phyloP scores from a whole-genome alignment of 1,140 invertebrate genomes.

The Pseudomyrmex gracilis region DNA sequence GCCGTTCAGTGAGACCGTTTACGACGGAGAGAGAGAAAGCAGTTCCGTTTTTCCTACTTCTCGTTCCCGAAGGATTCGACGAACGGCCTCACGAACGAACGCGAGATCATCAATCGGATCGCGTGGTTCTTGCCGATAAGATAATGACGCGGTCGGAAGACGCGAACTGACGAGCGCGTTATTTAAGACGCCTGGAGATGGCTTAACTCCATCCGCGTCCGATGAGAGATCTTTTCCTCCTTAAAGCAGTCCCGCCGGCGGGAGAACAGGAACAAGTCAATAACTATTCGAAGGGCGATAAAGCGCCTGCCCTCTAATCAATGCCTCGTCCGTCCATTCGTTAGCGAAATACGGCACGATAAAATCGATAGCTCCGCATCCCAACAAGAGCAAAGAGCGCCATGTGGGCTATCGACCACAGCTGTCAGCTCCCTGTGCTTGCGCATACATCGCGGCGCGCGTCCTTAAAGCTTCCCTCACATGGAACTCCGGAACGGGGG shows the following conservation, averaged over 20 bases:
- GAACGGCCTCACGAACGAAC: not conserved
- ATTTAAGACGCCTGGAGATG: not conserved
- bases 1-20: not conserved
- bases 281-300: constrained; percentile 58
- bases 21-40: not conserved
- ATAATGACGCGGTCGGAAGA: not conserved
- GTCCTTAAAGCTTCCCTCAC: constrained; percentile 67
- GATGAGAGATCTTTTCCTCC: not conserved
- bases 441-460: constrained; percentile 40
- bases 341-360: constrained; percentile 68
- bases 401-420: constrained; percentile 79
- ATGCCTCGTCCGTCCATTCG: constrained; percentile 39
- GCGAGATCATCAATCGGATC: not conserved
- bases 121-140: not conserved
- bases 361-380: constrained; percentile 80
- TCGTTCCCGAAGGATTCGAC: constrained; percentile 12
- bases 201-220: constrained; percentile 3
- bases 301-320: constrained; percentile 60
- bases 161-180: not conserved
- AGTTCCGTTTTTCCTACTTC: not conserved
- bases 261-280: constrained; percentile 58
- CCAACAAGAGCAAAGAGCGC: constrained; percentile 72
- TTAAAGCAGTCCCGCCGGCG: not conserved
- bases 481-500: not conserved
- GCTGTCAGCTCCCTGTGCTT: constrained; percentile 74